Percentiles rank a stretch among this genome's conserved stretches.
Conservation (phyloP, 2,888 invertebrate species). For the Amiota mariae region DNA sequence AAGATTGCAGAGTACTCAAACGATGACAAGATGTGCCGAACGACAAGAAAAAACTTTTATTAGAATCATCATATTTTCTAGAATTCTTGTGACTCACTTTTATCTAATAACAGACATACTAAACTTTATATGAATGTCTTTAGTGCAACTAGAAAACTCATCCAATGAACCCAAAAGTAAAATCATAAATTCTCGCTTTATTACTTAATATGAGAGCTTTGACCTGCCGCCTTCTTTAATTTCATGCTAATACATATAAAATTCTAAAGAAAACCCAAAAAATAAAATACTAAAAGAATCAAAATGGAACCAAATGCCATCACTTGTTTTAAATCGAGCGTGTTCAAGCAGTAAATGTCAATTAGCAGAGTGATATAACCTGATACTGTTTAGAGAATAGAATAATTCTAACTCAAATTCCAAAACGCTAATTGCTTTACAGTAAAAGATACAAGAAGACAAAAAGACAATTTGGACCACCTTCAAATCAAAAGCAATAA, state of each 20-base stretch:
- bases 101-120: no score
- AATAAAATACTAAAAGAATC: conserved; percentile 2
- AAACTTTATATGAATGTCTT: no score
- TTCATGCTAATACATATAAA: conserved; percentile 33
- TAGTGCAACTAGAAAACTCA: no score
- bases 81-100: background rate
- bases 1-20: no score
- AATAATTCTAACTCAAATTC: background rate
- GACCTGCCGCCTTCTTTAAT: conserved; percentile 4
- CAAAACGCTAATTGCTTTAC: conserved; percentile 55
- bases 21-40: no score
- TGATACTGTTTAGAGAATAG: background rate
- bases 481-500: conserved; percentile 21
- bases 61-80: background rate
- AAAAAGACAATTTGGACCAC: conserved; percentile 48
- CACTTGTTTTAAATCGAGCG: conserved; percentile 47
- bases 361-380: conserved; percentile 52
- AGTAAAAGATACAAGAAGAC: conserved; percentile 7
- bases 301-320: conserved; percentile 18
- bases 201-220: background rate
- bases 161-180: background rate
- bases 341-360: conserved; percentile 60
- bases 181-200: conserved; percentile 5
- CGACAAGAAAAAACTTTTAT: no score
- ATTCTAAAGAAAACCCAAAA: conserved; percentile 32